Evolutionary conservation across 2,888 invertebrate genomes (phyloP), one percentile per base, ranked within the genome.

Genomic region (Rhaphigaster nebulosa): DNA sequence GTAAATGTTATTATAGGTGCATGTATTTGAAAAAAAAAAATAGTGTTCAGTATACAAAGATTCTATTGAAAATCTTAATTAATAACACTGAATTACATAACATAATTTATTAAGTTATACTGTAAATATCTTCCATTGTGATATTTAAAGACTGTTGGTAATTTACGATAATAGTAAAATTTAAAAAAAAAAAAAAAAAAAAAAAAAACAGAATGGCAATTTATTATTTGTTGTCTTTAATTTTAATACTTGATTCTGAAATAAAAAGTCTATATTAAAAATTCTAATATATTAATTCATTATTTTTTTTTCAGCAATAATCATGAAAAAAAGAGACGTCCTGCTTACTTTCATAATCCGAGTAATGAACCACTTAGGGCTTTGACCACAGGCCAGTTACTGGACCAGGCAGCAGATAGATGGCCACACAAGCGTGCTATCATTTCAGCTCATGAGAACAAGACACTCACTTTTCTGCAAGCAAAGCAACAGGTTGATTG

Each of bases 361-460:
- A 93, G 93, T 20, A 90, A 91, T 15, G 92, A 92, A 70, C 93
- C 93, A 13, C 92, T 93, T 52, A 87, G 88, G 65, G 90, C 92
- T 92, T 45, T 95, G 50, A 96, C 95, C 5, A 92, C 96, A 4
- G 96, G 96, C 0, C 94, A 95, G 91, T 93, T 96, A 50, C 92
- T 96, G 56, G 95, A 95, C 91, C 92, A 94, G 20, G 94, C 95
- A 0, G 95, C 94, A 0, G 93, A 94, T 29, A 94, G 94, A 90
- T 96, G 95, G 94, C 95, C 95, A 0, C 94, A 95, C 90, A 94
- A 94, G 26, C 94, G 95, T 56, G 95, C 95, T 2, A 92, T 96
- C 34, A 94, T 96, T 20, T 92, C 92, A 29, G 89, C 91, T 20
- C 92, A 91, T n/a, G 91, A 92, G 70, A 89, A 91, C 70, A 38